These are phyloP conservation scores for Volucella bombylans DNA, from an alignment of 2,888 invertebrate species.

Conservation along the genomic window DNA sequence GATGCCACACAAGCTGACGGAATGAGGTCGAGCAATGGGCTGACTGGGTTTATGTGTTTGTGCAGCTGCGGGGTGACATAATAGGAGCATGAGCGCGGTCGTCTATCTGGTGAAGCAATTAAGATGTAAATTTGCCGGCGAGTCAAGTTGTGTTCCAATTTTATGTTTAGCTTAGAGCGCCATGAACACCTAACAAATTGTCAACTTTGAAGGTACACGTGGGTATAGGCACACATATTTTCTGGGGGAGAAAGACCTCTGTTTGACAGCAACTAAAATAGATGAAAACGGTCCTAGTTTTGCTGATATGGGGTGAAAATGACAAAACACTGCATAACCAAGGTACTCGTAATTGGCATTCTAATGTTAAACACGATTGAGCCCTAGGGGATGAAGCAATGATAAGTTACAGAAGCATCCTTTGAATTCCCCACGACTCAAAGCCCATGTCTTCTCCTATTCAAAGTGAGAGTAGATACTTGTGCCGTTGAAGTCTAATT, in stretches of 20 bases:
- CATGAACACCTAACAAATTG: slow-evolving; percentile 70
- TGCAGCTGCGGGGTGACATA: slow-evolving; percentile 53
- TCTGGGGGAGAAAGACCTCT: background rate
- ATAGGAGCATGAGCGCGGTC: slow-evolving; percentile 3
- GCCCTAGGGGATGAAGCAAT: too few species aligned
- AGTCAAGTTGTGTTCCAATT: background rate
- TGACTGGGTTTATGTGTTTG: slow-evolving; percentile 40
- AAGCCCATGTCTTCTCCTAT: too few species aligned
- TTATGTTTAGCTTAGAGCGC: slow-evolving; percentile 24
- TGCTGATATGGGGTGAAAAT: too few species aligned
- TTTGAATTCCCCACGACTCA: too few species aligned
- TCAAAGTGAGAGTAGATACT: too few species aligned
- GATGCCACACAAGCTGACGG: slow-evolving; percentile 72
- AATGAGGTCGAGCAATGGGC: slow-evolving; percentile 62
- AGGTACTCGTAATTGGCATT: too few species aligned
- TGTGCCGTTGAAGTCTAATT: too few species aligned
- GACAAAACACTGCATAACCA: too few species aligned
- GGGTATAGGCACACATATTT: background rate
- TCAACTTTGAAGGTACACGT: slow-evolving; percentile 37
- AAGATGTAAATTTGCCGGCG: slow-evolving; percentile 65
- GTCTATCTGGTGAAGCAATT: slow-evolving; percentile 55
- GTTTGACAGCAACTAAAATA: background rate
- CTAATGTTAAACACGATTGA: too few species aligned
- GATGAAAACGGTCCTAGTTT: too few species aligned
- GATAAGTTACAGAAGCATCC: too few species aligned